Base-by-base conservation (phyloP, 2,797 vertebrate genomes). In the Carcharodon carcharias region DNA sequence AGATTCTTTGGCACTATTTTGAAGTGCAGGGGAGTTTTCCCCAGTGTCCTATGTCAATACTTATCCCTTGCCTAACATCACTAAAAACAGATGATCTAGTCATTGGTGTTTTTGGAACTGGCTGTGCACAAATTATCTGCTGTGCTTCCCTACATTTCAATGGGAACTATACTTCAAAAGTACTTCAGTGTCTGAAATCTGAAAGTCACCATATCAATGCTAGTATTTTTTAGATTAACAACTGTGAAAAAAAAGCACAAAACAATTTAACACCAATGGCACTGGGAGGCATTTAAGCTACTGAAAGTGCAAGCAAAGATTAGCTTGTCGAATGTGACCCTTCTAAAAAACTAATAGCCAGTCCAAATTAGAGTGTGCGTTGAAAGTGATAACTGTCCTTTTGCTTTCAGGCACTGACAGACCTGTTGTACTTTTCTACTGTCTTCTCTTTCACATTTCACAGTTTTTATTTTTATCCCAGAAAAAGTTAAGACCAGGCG, bases 381-480 rank as follows among this genome's bases (percentile, higher is more conserved):
- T 67, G 91, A 45, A 93, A 93, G n/a, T 23, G 7, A 6, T 23
- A 63, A 63, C 89, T 92, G 89, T 1, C 58, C 58, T 92, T 65
- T 18, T 16, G n/a, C 61, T 63, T n/a, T n/a, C 89, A 63, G 16
- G 61, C 21, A 16, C 35, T 45, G 40, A 65, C 63, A 65, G 91
- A 45, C 63, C 63, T 6, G 9, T 9, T 67, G 61, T 1, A 40
- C 91, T 45, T 67, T 67, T 67, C 61, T n/a, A 65, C 7, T 26
- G 18, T 11, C 91, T 40, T 65, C 61, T 40, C 21, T 45, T 93
- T 65, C 91, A 28, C 63, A 93, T 67, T 93, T 93, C 63, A 45
- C 40, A 23, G 35, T 40, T 93, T 93, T 93, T 93, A 93, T 93
- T 93, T 93, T 45, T 45, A 93, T 65, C 91, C 40, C 63, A 45